Evolutionary conservation across 2,888 invertebrate species (phyloP), one percentile per base, ranked within the genome.

Genomic region (Caenorhabditis parvicauda): DNA sequence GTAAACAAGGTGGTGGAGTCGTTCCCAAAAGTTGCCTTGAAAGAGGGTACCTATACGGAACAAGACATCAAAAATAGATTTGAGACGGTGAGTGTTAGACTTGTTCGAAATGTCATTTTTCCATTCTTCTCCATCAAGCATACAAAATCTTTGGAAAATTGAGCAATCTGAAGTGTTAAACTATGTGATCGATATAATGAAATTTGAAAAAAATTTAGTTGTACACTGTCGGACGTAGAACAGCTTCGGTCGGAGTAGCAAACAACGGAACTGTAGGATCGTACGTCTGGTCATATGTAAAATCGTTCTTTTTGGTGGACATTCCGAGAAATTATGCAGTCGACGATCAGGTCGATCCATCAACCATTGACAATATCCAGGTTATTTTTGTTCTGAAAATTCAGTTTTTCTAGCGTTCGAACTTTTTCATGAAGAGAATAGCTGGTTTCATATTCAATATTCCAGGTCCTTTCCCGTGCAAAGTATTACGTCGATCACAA

Each of bases 171-270:
- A 9, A 45, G 14, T 37, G 38, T 12, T 7, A 12, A 48, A 42
- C 7, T 12, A 14, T 17, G 9, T 6, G 19, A 17, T 12, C 17
- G 12, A 14, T 14, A 41, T 7, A 7, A 41, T 41, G 9, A 12
- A 38, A 70, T 69, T 25, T n/a, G n/a, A n/a, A n/a, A n/a, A n/a
- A n/a, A n/a, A n/a, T n/a, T n/a, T 55, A 79, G 72, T 50, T 79
- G 6, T 75, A 78, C 66, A 66, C 56, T 37, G 24, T 90, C 9
- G 92, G 92, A 3, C 86, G 88, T 56, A 88, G 88, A 68, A 87
- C 95, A 50, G 92, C 94, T 0, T 82, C 93, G 67, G 87, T 96
- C 1, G 92, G 92, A 0, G n/a, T n/a, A n/a, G 90, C 89, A 55
- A 82, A 82, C 37, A 92, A 93, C n/a, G 92, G 89, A n/a, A 85